These are phyloP conservation scores for Watsonalla binaria DNA, from an alignment of 2,888 invertebrate species.

Conservation along the genomic window DNA sequence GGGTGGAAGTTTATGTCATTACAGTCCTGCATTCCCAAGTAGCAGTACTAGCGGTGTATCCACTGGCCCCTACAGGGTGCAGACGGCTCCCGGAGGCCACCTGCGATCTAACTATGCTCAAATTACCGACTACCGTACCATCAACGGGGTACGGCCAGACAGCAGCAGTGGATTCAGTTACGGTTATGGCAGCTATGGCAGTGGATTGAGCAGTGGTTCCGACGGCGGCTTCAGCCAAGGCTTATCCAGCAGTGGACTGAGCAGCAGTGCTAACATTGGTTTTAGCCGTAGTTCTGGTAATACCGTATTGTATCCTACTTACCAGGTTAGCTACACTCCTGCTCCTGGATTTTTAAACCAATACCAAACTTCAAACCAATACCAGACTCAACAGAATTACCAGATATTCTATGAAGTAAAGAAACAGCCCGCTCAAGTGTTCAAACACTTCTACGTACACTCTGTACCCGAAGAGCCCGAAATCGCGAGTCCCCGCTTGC, in stretches of 20 bases:
- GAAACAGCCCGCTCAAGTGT: slow-evolving; percentile 85
- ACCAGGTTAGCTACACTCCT: slow-evolving; percentile 9
- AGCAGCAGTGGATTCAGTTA: neutral
- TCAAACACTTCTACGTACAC: slow-evolving; percentile 74
- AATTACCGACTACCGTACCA: slow-evolving; percentile 1
- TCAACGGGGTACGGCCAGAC: slow-evolving; percentile 1
- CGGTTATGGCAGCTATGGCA: neutral
- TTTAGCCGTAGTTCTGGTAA: no score
- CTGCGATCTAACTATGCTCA: slow-evolving; percentile 16
- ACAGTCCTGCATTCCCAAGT: slow-evolving; percentile 23
- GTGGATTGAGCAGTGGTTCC: neutral
- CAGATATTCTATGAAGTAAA: slow-evolving; percentile 83
- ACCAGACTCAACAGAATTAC: slow-evolving; percentile 37
- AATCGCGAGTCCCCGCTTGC: slow-evolving; percentile 60
- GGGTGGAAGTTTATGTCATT: slow-evolving; percentile 26
- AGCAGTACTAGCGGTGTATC: slow-evolving; percentile 9
- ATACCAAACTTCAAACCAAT: slow-evolving; percentile 32
- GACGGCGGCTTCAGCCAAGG: no score
- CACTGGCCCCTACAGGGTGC: slow-evolving; percentile 19
- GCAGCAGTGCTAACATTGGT: no score
- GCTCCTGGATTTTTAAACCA: slow-evolving; percentile 14
- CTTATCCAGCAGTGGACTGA: no score
- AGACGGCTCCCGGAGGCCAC: slow-evolving; percentile 9
- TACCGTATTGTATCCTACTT: slow-evolving; percentile 16
- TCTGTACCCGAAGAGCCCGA: slow-evolving; percentile 72